These are phyloP conservation scores for Subacronicta megacephala DNA, from an alignment of 2,888 invertebrate genomes.

Conservation along the genomic window DNA sequence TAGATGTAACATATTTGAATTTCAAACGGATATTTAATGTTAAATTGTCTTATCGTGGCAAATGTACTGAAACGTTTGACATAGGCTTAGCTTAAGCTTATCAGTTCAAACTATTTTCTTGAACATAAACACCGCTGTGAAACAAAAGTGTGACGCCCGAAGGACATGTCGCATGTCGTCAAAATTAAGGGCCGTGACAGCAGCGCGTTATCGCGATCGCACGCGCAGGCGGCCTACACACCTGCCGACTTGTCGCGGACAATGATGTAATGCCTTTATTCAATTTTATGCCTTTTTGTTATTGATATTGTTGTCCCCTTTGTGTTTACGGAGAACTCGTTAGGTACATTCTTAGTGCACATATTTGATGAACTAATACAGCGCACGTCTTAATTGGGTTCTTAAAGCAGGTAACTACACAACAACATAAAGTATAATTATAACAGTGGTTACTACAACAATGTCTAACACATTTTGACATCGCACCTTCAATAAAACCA, in stretches of 20 bases:
- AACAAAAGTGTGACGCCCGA: conserved; percentile 71
- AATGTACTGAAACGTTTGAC: conserved; percentile 22
- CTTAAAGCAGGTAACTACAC: conserved; percentile 7
- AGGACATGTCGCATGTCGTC: conserved; percentile 66
- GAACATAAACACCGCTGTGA: conserved; percentile 60
- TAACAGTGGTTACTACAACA: background rate
- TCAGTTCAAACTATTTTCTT: conserved; percentile 50
- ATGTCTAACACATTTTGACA: background rate
- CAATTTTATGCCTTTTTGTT: conserved; percentile 48
- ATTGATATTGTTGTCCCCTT: conserved; percentile 37
- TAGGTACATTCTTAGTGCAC: conserved; percentile 16
- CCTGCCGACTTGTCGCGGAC: conserved; percentile 68
- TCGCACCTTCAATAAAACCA: no score
- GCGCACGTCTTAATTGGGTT: conserved; percentile 22
- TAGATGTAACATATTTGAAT: conserved; percentile 5
- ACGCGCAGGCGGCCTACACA: conserved; percentile 64
- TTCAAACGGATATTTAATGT: conserved; percentile 8
- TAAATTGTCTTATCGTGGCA: conserved; percentile 30
- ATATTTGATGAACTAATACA: conserved; percentile 12
- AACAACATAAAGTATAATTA: background rate
- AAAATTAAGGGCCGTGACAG: conserved; percentile 64
- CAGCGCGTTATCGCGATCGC: conserved; percentile 57
- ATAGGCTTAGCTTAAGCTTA: conserved; percentile 39
- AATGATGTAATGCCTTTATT: conserved; percentile 43
- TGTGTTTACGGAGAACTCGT: conserved; percentile 32